phyloP scores from a whole-genome alignment of 2,113 vertebrate genomes.

The zebrafish (Danio rerio) region GRCz12tu NC_133193.1:17870501-17871000 shows the following conservation, averaged over 20 bases:
- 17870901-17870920: not conserved
- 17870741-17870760: constrained; percentile 60
- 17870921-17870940: not conserved
- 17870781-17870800: constrained; percentile 62
- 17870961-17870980: not conserved
- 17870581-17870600: constrained; percentile 3
- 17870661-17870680: constrained; percentile 62
- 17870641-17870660: constrained; percentile 60
- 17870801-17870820: constrained; percentile 47
- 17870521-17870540: too few species aligned
- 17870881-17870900: constrained; percentile 30
- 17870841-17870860: constrained; percentile 29
- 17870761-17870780: constrained; percentile 63
- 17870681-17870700: constrained; percentile 78
- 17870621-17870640: constrained; percentile 57
- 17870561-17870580: not conserved
- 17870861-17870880: constrained; percentile 14
- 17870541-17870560: constrained; percentile 9
- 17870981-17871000: not conserved
- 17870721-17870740: constrained; percentile 59
- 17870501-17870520: too few species aligned
- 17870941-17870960: not conserved
- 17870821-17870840: not conserved
- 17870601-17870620: constrained; percentile 24
- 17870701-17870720: constrained; percentile 72